Evolutionary conservation across 2,797 vertebrate genomes (phyloP).

Genomic region (Lindbergichthys nudifrons): DNA sequence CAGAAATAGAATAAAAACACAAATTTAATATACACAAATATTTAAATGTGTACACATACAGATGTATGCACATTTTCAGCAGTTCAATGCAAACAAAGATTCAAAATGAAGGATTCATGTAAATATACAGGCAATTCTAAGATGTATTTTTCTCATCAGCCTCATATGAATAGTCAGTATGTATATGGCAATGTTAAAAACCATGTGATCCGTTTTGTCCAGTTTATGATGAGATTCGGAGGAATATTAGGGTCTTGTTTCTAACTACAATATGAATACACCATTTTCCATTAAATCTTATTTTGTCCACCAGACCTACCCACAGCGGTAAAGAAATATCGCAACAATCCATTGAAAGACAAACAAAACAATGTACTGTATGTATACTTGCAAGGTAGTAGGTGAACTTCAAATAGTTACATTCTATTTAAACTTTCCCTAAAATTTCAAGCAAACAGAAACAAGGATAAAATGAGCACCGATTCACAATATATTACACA

Average conservation of each 20-base stretch:
- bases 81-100: constrained; percentile 76
- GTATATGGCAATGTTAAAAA: constrained; percentile 46
- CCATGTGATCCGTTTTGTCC: constrained; percentile 48
- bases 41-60: constrained; percentile 80
- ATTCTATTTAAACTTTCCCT: constrained; percentile 66
- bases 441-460: constrained; percentile 72
- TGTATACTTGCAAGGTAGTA: constrained; percentile 65
- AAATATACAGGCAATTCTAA: constrained; percentile 59
- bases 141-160: constrained; percentile 46
- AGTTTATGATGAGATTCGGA: constrained; percentile 51
- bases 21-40: constrained; percentile 83
- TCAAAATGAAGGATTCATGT: constrained; percentile 55
- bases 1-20: constrained; percentile 83
- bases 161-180: constrained; percentile 50
- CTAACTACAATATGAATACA: constrained; percentile 58
- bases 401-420: constrained; percentile 66
- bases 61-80: constrained; percentile 78
- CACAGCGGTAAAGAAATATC: constrained; percentile 62
- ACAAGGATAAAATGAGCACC: constrained; percentile 80
- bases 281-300: constrained; percentile 44
- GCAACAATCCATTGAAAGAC: constrained; percentile 58
- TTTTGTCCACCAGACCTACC: constrained; percentile 65
- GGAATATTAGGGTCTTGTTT: constrained; percentile 54
- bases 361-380: constrained; percentile 53
- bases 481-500: constrained; percentile 83